Evolutionary conservation across 2,888 invertebrate genomes (phyloP).

Genomic region (Agonopterix heracliana): DNA sequence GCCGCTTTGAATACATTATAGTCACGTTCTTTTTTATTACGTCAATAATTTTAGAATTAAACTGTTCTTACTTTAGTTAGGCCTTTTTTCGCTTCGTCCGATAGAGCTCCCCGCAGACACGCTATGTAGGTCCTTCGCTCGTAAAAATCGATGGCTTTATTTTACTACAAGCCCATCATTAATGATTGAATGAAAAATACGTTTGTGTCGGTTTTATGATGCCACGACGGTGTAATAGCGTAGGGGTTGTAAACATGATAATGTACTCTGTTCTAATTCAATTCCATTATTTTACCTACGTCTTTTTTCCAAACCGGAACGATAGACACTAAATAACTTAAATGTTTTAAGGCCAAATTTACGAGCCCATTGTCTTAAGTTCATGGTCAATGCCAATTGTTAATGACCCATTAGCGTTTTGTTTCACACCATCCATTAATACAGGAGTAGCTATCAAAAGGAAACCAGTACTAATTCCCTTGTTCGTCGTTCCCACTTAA

Average conservation of each 20-base stretch:
- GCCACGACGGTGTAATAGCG: slow-evolving; percentile 20
- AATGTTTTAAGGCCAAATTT: neutral
- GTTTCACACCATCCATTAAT: slow-evolving; percentile 57
- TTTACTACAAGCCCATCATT: slow-evolving; percentile 35
- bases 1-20: slow-evolving; percentile 63
- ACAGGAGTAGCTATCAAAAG: slow-evolving; percentile 43
- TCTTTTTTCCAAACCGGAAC: neutral
- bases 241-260: slow-evolving; percentile 1
- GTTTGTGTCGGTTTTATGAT: slow-evolving; percentile 21
- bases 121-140: slow-evolving; percentile 32
- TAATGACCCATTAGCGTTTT: slow-evolving; percentile 58
- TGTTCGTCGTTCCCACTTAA: slow-evolving; percentile 24
- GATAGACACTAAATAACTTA: neutral
- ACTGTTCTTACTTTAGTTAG: slow-evolving; percentile 33
- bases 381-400: slow-evolving; percentile 45
- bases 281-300: neutral
- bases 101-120: slow-evolving; percentile 29
- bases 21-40: slow-evolving; percentile 55
- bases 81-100: slow-evolving; percentile 25
- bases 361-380: slow-evolving; percentile 21
- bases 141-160: slow-evolving; percentile 57
- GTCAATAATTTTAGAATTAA: slow-evolving; percentile 63
- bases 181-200: slow-evolving; percentile 30
- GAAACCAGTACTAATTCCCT: slow-evolving; percentile 39
- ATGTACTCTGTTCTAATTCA: neutral